Conservation (phyloP, 2,113 vertebrate genomes). For the Tachysurus fulvidraco region DNA sequence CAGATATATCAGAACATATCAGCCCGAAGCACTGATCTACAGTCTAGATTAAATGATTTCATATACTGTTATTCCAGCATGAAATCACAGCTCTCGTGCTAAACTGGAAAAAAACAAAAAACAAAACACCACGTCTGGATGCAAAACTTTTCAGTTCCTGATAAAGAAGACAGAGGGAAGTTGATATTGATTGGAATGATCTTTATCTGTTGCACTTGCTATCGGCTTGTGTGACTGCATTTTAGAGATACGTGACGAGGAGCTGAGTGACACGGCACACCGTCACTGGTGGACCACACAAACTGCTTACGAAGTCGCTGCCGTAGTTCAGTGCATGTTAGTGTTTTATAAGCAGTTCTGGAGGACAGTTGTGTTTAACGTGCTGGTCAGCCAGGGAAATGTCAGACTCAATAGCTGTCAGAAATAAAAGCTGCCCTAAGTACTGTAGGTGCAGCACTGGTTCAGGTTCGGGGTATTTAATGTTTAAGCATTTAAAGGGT, state of each 20-base stretch:
- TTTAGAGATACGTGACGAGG: background rate
- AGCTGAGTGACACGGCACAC: background rate
- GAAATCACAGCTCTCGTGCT: background rate
- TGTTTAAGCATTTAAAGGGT: background rate
- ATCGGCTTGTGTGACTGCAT: background rate
- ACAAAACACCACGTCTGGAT: background rate
- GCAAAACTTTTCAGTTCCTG: background rate
- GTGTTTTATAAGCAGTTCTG: background rate
- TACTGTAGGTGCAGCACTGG: background rate
- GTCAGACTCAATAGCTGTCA: background rate
- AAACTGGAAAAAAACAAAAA: background rate
- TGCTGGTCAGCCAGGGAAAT: background rate
- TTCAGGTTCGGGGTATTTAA: background rate
- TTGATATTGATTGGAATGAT: background rate
- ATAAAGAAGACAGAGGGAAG: background rate
- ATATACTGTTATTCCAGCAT: background rate
- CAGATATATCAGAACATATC: background rate
- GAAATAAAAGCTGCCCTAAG: background rate
- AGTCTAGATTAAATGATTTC: background rate
- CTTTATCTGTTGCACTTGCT: background rate
- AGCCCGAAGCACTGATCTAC: background rate
- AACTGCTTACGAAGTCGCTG: background rate
- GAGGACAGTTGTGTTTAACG: background rate
- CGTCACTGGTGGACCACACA: background rate
- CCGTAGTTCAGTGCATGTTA: background rate